phyloP scores from a whole-genome alignment of 2,888 invertebrate species.

The Salticus scenicus region DNA sequence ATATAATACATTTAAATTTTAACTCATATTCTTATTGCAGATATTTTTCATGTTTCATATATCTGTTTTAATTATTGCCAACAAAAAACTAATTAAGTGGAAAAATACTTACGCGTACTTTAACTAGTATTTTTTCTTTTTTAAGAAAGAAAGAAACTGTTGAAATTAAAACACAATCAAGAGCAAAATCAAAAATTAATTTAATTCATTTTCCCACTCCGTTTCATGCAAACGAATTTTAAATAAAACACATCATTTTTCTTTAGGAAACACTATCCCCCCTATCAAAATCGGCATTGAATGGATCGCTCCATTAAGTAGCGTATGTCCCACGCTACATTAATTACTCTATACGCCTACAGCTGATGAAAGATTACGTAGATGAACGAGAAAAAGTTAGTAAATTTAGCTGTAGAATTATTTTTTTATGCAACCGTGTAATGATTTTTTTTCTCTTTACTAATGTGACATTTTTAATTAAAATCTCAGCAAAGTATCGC shows the following conservation, averaged over 20 bases:
- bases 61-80: no score
- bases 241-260: conserved; percentile 2
- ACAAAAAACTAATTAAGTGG: no score
- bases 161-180: no score
- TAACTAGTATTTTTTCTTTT: no score
- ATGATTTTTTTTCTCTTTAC: neutral
- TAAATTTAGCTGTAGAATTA: neutral
- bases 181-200: no score
- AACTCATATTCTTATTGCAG: no score
- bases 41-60: no score
- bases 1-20: no score
- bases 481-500: neutral
- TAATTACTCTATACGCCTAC: conserved; percentile 48
- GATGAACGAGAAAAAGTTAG: neutral
- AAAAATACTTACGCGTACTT: no score
- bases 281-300: neutral
- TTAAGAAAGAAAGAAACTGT: no score
- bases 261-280: neutral
- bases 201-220: no score
- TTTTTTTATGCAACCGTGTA: neutral
- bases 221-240: neutral
- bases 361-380: conserved; percentile 30
- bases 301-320: conserved; percentile 32
- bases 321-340: conserved; percentile 36
- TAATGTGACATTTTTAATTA: conserved; percentile 19